phyloP scores from a whole-genome alignment of 2,888 invertebrate species.

The Chymomyza procnemis region DNA sequence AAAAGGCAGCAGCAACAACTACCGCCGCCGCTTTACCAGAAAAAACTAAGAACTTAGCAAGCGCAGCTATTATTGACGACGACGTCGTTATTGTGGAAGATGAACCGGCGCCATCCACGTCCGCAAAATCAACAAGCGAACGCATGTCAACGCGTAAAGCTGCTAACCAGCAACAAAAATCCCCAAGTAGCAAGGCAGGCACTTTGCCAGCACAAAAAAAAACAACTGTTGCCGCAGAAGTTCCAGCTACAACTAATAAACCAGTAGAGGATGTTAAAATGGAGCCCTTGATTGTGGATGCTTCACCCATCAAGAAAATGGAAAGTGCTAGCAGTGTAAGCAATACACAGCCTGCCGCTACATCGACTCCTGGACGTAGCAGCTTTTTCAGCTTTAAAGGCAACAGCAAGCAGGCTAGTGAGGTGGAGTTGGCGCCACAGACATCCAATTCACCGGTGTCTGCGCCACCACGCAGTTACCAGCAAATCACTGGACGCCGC shows the following conservation, averaged over 20 bases:
- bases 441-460: constrained; percentile 51
- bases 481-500: constrained; percentile 75
- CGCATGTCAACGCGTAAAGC: constrained; percentile 27
- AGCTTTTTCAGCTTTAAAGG: constrained; percentile 52
- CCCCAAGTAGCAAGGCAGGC: background rate
- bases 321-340: constrained; percentile 1
- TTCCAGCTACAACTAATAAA: background rate
- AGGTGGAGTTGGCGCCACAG: constrained; percentile 52
- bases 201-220: background rate
- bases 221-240: background rate
- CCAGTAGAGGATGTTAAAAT: constrained; percentile 68
- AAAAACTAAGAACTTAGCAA: constrained; percentile 26
- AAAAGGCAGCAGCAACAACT: constrained; percentile 22
- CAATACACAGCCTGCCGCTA: constrained; percentile 56
- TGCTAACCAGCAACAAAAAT: constrained; percentile 1
- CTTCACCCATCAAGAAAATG: constrained; percentile 56
- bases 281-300: constrained; percentile 62
- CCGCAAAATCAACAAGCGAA: constrained; percentile 47
- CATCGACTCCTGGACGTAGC: constrained; percentile 73
- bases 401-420: constrained; percentile 54
- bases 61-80: background rate
- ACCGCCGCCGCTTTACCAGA: constrained; percentile 15
- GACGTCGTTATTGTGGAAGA: constrained; percentile 3
- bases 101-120: background rate
- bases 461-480: constrained; percentile 53